Evolutionary conservation across 2,113 vertebrate genomes (phyloP).

Genomic region (Micronisus gabar): DNA sequence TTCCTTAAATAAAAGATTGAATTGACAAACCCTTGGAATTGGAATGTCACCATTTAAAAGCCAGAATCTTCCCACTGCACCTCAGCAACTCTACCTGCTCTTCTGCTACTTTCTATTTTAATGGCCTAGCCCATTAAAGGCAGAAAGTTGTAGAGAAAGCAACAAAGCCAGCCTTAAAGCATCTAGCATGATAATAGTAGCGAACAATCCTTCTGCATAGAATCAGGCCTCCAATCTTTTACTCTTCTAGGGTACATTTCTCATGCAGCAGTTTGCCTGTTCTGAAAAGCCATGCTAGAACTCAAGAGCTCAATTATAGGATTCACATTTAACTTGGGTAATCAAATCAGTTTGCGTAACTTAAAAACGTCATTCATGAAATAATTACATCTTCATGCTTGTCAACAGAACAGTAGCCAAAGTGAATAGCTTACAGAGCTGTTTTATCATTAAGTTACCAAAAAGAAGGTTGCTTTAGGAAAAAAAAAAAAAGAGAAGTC

Average conservation of each 20-base stretch:
- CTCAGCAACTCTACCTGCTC: not conserved
- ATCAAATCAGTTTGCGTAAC: conserved; percentile 50
- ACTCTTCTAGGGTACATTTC: conserved; percentile 51
- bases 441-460: conserved; percentile 15
- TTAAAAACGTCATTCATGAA: conserved; percentile 56
- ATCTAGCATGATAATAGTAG: conserved; percentile 48
- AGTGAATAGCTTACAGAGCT: conserved; percentile 40
- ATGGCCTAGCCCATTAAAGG: conserved; percentile 56
- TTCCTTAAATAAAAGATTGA: not conserved
- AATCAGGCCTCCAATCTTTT: conserved; percentile 54
- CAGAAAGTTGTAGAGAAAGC: conserved; percentile 41
- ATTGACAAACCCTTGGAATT: not conserved
- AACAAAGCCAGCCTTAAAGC: conserved; percentile 61
- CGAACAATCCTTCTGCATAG: conserved; percentile 46
- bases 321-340: conserved; percentile 46
- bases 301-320: conserved; percentile 59
- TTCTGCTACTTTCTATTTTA: conserved; percentile 18
- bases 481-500: not conserved
- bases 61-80: not conserved
- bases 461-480: not conserved
- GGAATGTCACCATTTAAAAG: not conserved
- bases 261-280: conserved; percentile 47
- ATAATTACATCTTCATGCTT: conserved; percentile 56
- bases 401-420: conserved; percentile 30
- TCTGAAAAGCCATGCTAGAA: conserved; percentile 61